phyloP scores from a whole-genome alignment of 1,140 invertebrate species.

The Tetramorium simillimum region DNA sequence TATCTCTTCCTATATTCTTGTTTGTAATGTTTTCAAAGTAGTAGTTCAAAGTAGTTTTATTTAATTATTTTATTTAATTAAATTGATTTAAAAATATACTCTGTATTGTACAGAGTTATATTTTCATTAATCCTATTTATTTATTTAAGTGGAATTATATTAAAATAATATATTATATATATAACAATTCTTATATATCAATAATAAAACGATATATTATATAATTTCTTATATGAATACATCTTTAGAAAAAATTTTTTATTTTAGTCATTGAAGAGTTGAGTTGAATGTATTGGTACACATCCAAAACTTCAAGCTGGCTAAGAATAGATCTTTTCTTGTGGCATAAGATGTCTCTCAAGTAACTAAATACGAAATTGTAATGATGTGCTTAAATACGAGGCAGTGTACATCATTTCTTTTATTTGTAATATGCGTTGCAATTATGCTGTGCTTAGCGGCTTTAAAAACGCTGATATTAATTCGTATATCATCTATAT shows the following conservation, averaged over 20 bases:
- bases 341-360: constrained; percentile 75
- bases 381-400: constrained; percentile 52
- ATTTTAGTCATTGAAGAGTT: constrained; percentile 70
- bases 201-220: not conserved
- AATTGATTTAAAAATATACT: not conserved
- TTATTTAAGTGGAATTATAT: not conserved
- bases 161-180: not conserved
- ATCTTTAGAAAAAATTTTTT: constrained; percentile 3
- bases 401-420: constrained; percentile 44
- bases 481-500: constrained; percentile 47
- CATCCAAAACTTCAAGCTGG: constrained; percentile 78
- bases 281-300: constrained; percentile 79
- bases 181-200: constrained; percentile 1
- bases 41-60: not conserved
- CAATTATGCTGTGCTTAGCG: constrained; percentile 46
- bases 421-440: constrained; percentile 49
- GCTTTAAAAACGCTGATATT: constrained; percentile 46
- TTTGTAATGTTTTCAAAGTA: constrained; percentile 20
- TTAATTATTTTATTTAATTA: constrained; percentile 2
- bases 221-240: not conserved
- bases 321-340: constrained; percentile 84
- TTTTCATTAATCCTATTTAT: not conserved
- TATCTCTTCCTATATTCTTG: not conserved
- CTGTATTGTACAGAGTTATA: not conserved
- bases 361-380: constrained; percentile 76